phyloP scores from a whole-genome alignment of 2,888 invertebrate genomes.

The Drosophila buzzatii region DNA sequence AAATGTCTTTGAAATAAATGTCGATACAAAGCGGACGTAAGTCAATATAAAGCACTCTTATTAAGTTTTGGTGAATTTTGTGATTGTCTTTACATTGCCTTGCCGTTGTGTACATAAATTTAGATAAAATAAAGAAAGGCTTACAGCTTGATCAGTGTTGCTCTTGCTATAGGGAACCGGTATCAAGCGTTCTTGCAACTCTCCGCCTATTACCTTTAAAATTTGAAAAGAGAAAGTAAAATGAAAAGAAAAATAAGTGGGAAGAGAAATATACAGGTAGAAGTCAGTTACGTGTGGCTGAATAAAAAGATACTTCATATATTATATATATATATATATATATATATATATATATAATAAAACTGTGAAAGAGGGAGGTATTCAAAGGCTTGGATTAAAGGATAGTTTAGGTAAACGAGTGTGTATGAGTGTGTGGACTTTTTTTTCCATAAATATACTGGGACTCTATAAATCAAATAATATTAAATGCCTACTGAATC shows the following conservation, averaged over 20 bases:
- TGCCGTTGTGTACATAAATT: slow-evolving; percentile 29
- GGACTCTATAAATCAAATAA: not conserved
- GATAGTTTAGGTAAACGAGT: slow-evolving; percentile 3
- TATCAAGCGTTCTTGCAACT: slow-evolving; percentile 99
- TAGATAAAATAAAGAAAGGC: slow-evolving; percentile 84
- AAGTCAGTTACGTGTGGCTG: slow-evolving; percentile 85
- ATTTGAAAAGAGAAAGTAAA: slow-evolving; percentile 62
- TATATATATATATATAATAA: not conserved
- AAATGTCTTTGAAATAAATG: not conserved
- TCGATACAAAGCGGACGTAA: not conserved
- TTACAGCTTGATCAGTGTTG: slow-evolving; percentile 99
- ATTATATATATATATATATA: slow-evolving; percentile 10
- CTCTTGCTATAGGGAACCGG: slow-evolving; percentile 99
- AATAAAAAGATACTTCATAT: slow-evolving; percentile 34
- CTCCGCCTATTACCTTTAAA: slow-evolving; percentile 99
- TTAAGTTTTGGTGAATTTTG: not conserved
- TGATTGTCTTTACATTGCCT: slow-evolving; percentile 1
- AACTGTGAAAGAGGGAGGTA: not conserved
- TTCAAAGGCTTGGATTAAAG: not conserved
- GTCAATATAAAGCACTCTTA: not conserved
- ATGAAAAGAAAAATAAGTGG: slow-evolving; percentile 82
- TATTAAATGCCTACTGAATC: slow-evolving; percentile 11
- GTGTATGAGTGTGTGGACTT: not conserved
- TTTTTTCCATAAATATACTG: not conserved
- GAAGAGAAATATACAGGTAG: slow-evolving; percentile 82